Percentiles rank a stretch among this genome's conserved stretches.
These are phyloP conservation scores for Drosophila funebris DNA, from an alignment of 1,140 invertebrate genomes.

Conservation along the genomic window DNA sequence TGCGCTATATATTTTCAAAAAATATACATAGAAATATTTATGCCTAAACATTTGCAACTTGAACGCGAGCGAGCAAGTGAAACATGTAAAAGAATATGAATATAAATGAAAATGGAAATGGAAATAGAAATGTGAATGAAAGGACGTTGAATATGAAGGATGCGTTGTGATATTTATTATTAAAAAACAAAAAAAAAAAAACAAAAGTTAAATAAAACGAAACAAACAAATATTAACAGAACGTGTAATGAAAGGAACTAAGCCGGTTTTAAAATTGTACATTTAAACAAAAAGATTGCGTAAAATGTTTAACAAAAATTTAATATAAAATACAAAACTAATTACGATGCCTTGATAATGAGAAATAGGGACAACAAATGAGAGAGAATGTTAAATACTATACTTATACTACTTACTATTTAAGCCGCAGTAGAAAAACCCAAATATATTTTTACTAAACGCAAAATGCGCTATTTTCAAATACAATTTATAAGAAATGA, in stretches of 20 bases:
- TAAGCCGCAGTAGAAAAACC: constrained; percentile 75
- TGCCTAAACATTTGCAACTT: constrained; percentile 49
- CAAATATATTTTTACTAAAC: constrained; percentile 82
- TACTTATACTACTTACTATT: constrained; percentile 55
- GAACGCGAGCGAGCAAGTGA: not conserved
- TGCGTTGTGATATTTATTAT: constrained; percentile 83
- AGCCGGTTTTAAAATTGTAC: constrained; percentile 81
- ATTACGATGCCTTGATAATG: constrained; percentile 70
- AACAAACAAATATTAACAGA: constrained; percentile 45
- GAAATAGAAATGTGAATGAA: constrained; percentile 26
- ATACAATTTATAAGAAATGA: constrained; percentile 76
- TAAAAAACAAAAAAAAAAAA: constrained; percentile 61
- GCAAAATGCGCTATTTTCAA: constrained; percentile 78
- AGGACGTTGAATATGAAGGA: constrained; percentile 52
- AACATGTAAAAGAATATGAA: constrained; percentile 14
- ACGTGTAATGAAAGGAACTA: constrained; percentile 77
- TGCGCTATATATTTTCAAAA: constrained; percentile 74
- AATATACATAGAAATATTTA: constrained; percentile 62
- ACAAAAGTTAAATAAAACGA: constrained; percentile 43
- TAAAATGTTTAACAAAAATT: constrained; percentile 25
- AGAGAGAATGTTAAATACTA: constrained; percentile 68
- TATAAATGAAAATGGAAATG: constrained; percentile 21
- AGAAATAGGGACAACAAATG: constrained; percentile 34
- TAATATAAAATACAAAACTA: constrained; percentile 53
- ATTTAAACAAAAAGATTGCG: constrained; percentile 60